Conservation (phyloP, 2,113 vertebrate genomes). For the Nothoprocta pentlandii region DNA sequence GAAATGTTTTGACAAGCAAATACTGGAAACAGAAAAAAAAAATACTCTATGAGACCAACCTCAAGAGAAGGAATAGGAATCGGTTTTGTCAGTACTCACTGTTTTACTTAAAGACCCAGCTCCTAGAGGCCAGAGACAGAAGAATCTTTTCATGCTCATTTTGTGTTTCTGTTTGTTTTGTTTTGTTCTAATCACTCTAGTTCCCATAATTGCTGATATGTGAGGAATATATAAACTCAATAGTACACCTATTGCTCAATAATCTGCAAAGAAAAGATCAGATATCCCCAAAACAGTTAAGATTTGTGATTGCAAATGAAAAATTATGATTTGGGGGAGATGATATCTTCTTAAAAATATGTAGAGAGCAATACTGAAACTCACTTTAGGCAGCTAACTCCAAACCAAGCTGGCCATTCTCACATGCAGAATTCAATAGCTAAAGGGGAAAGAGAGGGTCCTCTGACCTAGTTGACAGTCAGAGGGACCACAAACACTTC, state of each 20-base stretch:
- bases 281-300: not conserved
- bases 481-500: not conserved
- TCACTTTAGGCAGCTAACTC: not conserved
- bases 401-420: not conserved
- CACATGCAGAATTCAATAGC: fast-evolving
- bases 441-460: not conserved
- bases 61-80: not conserved
- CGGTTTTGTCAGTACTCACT: not conserved
- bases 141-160: not conserved
- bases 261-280: not conserved
- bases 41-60: not conserved
- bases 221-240: not conserved
- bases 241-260: not conserved
- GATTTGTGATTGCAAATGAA: not conserved
- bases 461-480: not conserved
- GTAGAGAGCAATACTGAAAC: not conserved
- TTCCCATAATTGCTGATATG: not conserved
- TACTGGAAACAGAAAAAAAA: not conserved
- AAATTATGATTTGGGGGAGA: not conserved
- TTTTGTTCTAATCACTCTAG: not conserved
- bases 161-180: not conserved
- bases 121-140: not conserved
- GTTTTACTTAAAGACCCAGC: not conserved
- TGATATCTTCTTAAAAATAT: not conserved
- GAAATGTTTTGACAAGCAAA: not conserved